Base-by-base conservation (phyloP, 2,888 invertebrate genomes). In the Zaprionus bogoriensis region DNA sequence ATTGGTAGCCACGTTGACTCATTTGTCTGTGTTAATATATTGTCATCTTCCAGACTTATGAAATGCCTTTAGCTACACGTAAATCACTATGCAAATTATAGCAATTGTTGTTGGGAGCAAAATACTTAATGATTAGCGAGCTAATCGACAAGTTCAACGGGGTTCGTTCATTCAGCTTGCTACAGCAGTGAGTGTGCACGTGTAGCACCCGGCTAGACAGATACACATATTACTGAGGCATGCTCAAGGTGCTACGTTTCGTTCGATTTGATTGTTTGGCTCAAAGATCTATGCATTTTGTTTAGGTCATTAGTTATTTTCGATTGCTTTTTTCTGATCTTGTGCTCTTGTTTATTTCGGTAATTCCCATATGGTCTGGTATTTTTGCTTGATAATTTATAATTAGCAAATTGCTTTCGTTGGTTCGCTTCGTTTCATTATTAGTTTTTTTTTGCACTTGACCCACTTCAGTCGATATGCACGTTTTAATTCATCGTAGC, bases 401-500 rank as follows among this genome's bases (percentile, higher is more conserved):
- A 17, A 36, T 36, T n/a, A 7, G 1, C 0, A 9, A 14, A 7
- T 36, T 36, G 7, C 7, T 17, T 6, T 17, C 32, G 3, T 36
- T 12, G 9, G 17, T 10, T 6, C 9, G 32, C 14, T 36, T 12
- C 32, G 14, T 32, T 7, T 30, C 12, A 25, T 32, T 45, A 14
- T 28, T 4, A 25, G 46, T 32, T 48, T 6, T 6, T 10, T 10
- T 19, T 14, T 38, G 12, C 32, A 36, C 45, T 41, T 47, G 27
- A 30, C 42, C 46, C 50, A 61, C 9, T 17, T 45, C 36, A 20
- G 22, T 14, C 22, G 30, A 61, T 62, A 60, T 69, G 65, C 65
- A 22, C 23, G 22, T 10, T 36, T 9, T 14, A 5, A 22, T 61
- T 57, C 45, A 54, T 45, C 42, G 72, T 65, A 72, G 72, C 48